A percentile compares a stretch with the other conserved stretches of the same genome.
Evolutionary conservation across 2,113 vertebrate genomes (phyloP).

Genomic region (Oreochromis tanganicae): DNA sequence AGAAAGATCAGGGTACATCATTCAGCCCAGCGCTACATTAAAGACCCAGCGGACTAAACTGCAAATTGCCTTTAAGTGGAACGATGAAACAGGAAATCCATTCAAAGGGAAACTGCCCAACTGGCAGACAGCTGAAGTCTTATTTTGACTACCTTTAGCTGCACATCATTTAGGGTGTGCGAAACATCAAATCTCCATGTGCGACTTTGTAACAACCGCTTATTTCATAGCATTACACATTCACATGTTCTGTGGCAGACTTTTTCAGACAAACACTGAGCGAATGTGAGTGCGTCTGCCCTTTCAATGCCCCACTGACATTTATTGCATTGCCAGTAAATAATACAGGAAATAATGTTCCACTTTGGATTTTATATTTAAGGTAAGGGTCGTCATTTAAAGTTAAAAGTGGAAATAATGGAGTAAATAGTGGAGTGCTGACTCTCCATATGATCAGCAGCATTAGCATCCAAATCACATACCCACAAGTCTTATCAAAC

Average conservation of each 20-base stretch:
- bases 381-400: neutral
- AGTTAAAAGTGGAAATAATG: neutral
- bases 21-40: neutral
- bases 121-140: neutral
- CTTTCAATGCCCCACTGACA: neutral
- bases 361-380: neutral
- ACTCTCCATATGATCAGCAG: neutral
- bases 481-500: neutral
- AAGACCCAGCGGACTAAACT: neutral
- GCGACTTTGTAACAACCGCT: neutral
- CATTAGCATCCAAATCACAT: neutral
- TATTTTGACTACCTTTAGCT: conserved; percentile 21
- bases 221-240: neutral
- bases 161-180: conserved; percentile 10
- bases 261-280: neutral
- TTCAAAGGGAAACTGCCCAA: conserved; percentile 13
- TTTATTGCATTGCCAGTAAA: neutral
- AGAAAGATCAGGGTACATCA: neutral
- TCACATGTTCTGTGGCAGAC: neutral
- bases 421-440: neutral
- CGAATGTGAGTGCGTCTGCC: neutral
- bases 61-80: conserved; percentile 23
- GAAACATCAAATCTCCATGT: conserved; percentile 20
- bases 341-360: neutral
- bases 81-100: conserved; percentile 23